Conservation (phyloP, 2,113 vertebrate species). For the Campylorhamphus procurvoides region DNA sequence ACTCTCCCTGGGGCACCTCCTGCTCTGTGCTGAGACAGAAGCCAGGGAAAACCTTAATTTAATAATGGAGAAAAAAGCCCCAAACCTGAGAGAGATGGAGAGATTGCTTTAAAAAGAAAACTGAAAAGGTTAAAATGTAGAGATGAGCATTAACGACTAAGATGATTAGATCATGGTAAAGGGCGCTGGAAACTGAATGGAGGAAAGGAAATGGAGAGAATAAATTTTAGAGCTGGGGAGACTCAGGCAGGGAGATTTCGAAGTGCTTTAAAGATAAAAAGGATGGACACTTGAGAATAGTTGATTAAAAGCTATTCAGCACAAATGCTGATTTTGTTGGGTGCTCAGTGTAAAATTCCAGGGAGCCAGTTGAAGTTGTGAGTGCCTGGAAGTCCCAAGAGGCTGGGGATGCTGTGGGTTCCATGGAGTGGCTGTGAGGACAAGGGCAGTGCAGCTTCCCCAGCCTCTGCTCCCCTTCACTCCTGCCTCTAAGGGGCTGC, state of each 20-base stretch:
- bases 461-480: not conserved
- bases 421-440: conserved; percentile 36
- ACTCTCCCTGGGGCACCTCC: not conserved
- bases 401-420: conserved; percentile 54
- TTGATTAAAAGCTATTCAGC: conserved; percentile 73
- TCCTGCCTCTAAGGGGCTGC: not conserved
- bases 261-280: conserved; percentile 47
- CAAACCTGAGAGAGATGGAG: conserved; percentile 22
- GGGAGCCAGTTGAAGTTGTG: conserved; percentile 68
- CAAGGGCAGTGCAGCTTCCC: not conserved
- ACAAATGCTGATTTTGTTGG: conserved; percentile 71
- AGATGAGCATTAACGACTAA: conserved; percentile 51
- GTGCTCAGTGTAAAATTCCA: conserved; percentile 50
- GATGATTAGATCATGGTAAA: conserved; percentile 62
- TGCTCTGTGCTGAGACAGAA: not conserved
- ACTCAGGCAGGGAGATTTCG: conserved; percentile 11
- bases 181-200: not conserved
- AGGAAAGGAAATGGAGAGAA: not conserved
- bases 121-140: conserved; percentile 52
- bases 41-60: not conserved
- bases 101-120: conserved; percentile 52
- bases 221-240: conserved; percentile 8
- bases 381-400: conserved; percentile 51
- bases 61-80: not conserved
- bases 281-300: conserved; percentile 30